Evolutionary conservation across 2,113 vertebrate species (phyloP).

Genomic region (Hassar affinis): DNA sequence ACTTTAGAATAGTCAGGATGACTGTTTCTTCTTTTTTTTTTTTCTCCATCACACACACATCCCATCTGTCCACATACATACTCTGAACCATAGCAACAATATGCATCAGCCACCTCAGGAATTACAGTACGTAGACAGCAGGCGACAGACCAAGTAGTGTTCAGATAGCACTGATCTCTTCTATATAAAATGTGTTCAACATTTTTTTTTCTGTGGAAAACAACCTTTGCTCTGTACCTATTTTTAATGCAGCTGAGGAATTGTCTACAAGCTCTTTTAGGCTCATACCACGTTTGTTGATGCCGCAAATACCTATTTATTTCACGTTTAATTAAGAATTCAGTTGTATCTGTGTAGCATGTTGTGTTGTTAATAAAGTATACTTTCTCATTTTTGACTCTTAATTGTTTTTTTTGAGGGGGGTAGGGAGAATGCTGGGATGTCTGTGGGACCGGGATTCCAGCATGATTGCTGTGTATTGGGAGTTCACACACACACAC

Average conservation of each 20-base stretch:
- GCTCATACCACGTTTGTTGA: constrained; percentile 38
- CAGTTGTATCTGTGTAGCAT: constrained; percentile 48
- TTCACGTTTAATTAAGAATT: constrained; percentile 45
- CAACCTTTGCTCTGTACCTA: constrained; percentile 41
- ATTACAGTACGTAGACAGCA: constrained; percentile 26
- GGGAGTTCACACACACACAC: not conserved
- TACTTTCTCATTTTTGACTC: constrained; percentile 46
- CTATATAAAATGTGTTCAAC: constrained; percentile 33
- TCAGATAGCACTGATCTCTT: constrained; percentile 38
- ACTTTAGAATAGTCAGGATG: not conserved
- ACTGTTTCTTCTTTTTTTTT: constrained; percentile 34
- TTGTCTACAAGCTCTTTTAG: constrained; percentile 35
- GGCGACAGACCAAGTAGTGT: constrained; percentile 37
- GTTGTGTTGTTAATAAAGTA: constrained; percentile 52
- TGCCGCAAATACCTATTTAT: constrained; percentile 38
- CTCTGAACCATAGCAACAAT: constrained; percentile 38
- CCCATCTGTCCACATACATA: constrained; percentile 18
- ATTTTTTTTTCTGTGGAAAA: constrained; percentile 31
- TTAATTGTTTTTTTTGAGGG: not conserved
- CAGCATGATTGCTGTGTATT: not conserved
- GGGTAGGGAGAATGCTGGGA: not conserved
- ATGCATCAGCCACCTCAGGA: constrained; percentile 53
- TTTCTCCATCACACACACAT: not conserved
- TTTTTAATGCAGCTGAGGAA: constrained; percentile 41
- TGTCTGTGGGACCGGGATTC: not conserved